Evolutionary conservation across 1,140 invertebrate genomes (phyloP).

Genomic region (Bombus soroeensis): DNA sequence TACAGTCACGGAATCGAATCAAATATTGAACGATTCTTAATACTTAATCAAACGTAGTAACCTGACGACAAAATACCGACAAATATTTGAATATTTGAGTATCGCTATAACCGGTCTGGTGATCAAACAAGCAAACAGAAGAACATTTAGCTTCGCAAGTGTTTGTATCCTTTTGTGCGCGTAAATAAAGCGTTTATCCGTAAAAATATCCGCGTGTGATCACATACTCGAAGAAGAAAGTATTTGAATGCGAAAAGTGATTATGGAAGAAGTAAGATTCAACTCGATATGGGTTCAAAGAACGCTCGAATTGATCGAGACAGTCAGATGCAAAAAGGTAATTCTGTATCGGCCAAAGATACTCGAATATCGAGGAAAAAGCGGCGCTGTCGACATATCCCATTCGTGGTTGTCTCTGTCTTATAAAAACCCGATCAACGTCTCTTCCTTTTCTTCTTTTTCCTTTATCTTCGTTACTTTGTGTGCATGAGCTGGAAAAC

Average conservation of each 20-base stretch:
- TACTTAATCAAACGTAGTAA: background rate
- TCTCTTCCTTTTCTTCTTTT: background rate
- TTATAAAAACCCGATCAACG: background rate
- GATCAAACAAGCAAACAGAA: constrained; percentile 3
- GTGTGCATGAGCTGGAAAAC: background rate
- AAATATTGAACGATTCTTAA: background rate
- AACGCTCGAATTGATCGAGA: background rate
- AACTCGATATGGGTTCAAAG: background rate
- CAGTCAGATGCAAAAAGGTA: background rate
- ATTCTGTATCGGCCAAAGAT: background rate
- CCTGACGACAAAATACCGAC: background rate
- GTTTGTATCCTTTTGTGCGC: background rate
- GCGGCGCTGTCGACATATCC: background rate
- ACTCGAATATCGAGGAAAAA: background rate
- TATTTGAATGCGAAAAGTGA: background rate
- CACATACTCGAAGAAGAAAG: background rate
- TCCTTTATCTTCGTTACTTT: too few relatives aligned
- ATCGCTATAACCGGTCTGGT: background rate
- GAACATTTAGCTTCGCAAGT: background rate
- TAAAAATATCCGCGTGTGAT: background rate
- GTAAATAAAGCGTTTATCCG: background rate
- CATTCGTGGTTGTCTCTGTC: background rate
- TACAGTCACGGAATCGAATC: background rate
- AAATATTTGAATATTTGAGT: background rate
- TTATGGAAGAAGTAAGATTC: background rate